phyloP scores from a whole-genome alignment of 2,888 invertebrate species.

The Pandemis corylana region DNA sequence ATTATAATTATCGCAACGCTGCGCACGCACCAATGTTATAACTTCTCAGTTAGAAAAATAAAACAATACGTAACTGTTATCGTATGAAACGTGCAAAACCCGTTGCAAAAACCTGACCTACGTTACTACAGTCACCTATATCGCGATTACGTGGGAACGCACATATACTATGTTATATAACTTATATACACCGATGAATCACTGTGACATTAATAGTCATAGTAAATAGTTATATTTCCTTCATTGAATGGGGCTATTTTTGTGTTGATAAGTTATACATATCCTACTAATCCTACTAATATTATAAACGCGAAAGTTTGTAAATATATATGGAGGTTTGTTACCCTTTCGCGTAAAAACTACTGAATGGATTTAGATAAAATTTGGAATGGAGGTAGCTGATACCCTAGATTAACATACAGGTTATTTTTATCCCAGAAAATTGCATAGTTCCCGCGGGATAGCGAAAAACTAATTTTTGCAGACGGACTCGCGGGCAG shows the following conservation, averaged over 20 bases:
- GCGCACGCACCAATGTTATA: neutral
- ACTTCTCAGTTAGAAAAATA: neutral
- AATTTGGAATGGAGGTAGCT: too few species aligned
- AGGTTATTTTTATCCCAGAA: too few species aligned
- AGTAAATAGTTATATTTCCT: conserved; percentile 39
- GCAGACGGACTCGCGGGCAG: too few species aligned
- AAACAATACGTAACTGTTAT: conserved; percentile 32
- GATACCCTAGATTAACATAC: too few species aligned
- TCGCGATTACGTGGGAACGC: conserved; percentile 37
- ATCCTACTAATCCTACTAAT: too few species aligned
- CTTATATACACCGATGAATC: conserved; percentile 36
- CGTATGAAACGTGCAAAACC: conserved; percentile 41
- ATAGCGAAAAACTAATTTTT: too few species aligned
- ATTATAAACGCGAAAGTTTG: too few species aligned
- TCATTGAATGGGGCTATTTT: conserved; percentile 27
- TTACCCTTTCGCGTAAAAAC: too few species aligned
- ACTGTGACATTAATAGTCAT: conserved; percentile 32
- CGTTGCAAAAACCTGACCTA: conserved; percentile 64
- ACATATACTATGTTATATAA: conserved; percentile 43
- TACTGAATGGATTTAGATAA: too few species aligned
- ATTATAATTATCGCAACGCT: neutral
- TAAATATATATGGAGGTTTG: too few species aligned
- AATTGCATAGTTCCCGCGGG: too few species aligned
- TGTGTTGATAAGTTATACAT: neutral
- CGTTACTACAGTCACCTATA: conserved; percentile 49